Evolutionary conservation across 2,888 invertebrate genomes (phyloP), one percentile per base, ranked within the genome.

Genomic region (Xestia xanthographa): DNA sequence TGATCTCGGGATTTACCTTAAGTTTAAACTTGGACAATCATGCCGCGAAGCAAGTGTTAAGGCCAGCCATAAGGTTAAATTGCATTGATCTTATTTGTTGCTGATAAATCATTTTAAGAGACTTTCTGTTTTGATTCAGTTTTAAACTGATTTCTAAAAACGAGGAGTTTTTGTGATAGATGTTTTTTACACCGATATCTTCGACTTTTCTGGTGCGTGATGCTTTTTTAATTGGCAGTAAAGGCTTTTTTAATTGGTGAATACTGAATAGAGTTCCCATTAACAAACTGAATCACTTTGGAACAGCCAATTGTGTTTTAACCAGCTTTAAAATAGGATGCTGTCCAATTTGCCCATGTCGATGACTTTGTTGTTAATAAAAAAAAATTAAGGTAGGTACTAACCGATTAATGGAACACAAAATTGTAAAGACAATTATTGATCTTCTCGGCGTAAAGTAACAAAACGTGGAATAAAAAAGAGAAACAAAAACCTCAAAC

Each of bases 51-150:
- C 89, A 90, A 80, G 29, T 70, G 66, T 34, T 87, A 86, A 91
- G 91, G 92, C 88, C 90, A 86, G 77, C 86, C 79, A 76, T 90
- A 90, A 93, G 92, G 93, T 90, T 87, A 89, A 85, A 86, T 89
- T 66, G 48, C 60, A 77, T 69, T 81, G 60, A 77, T 83, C 69
- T 83, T 77, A 77, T 79, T 86, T 66, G 12, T 53, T 66, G n/a
- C 22, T 71, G 41, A 45, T 77, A 82, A 74, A 73, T 58, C 29
- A 66, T 53, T 62, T 26, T 67, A 58, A 9, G 34, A 66, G 45
- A 72, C 22, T 65, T 75, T 56, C 63, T 22, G 66, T 72, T 56
- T 60, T 48, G 45, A 60, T 74, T 75, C 26, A 53, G 8, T 75
- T 62, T 56, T n/a, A 29, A 34, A 79, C 43, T 14, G 26, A 34